Evolutionary conservation across 2,113 vertebrate species (phyloP), one percentile per base, ranked within the genome.

Genomic region (Tichodroma muraria): DNA sequence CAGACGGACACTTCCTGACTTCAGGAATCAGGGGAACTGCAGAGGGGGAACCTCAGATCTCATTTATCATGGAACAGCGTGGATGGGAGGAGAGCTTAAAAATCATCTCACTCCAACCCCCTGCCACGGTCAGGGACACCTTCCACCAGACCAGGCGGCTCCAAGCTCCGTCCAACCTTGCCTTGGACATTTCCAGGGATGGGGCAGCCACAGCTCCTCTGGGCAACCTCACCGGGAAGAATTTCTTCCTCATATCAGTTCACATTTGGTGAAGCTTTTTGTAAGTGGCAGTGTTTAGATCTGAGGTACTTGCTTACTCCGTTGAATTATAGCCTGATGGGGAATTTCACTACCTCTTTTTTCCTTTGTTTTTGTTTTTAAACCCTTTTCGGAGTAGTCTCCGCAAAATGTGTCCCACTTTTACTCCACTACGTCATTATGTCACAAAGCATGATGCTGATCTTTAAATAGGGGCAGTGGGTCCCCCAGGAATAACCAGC

Each of bases 1-100:
- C 4, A 15, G 27, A 13, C 0, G 7, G 2, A 15, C 2, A 1
- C 11, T 27, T 23, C 69, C 35, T 4, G 16, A 24, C 31, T 13
- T 25, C 66, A 47, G 47, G 33, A 59, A 20, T 5, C n/a, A 17
- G 54, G 23, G 69, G 33, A 79, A 6, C 24, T 8, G 33, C 49
- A 33, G 30, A 10, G 31, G 17, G 4, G 4, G 5, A 25, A 15
- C 7, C 47, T 56, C 88, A 27, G 35, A 8, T 35, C 82, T 75
- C 40, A 3, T 19, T 40, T 38, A 5, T 27, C 68, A 33, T 1
- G 13, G 21, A 60, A 5, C 24, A 52, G 30, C 45, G 35, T 49
- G 47, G 7, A 20, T n/a, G 15, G n/a, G 30, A 76, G 22, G 8
- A 38, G 47, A 82, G 30, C 17, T 54, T 76, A 31, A 53, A 47